phyloP scores from a whole-genome alignment of 2,797 vertebrate species.

The Clamator glandarius region DNA sequence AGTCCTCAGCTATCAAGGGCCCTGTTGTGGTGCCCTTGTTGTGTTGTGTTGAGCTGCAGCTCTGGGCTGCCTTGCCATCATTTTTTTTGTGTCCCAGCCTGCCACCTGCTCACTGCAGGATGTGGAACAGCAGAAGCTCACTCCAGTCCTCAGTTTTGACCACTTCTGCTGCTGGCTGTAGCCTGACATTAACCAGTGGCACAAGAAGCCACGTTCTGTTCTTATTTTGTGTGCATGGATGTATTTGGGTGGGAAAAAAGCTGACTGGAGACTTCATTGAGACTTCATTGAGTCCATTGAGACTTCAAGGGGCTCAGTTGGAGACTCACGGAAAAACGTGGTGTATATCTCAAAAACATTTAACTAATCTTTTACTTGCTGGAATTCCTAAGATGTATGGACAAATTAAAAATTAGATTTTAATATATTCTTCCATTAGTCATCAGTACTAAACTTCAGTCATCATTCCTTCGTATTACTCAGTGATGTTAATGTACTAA shows the following conservation, averaged over 20 bases:
- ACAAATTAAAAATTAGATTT: background rate
- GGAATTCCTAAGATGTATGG: background rate
- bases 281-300: background rate
- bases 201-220: background rate
- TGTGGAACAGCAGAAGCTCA: background rate
- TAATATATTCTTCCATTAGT: background rate
- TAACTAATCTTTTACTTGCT: background rate
- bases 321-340: background rate
- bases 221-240: background rate
- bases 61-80: background rate
- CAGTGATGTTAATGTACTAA: background rate
- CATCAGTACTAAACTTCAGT: background rate
- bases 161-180: background rate
- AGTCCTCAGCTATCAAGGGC: background rate
- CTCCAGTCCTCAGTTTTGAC: background rate
- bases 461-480: background rate
- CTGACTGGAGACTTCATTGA: background rate
- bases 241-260: background rate
- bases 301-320: background rate
- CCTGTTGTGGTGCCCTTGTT: rapidly evolving
- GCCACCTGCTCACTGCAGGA: background rate
- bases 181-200: background rate
- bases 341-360: background rate
- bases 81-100: background rate
- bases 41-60: no score